Conservation (phyloP, 2,113 vertebrate genomes). For the Mormyrus iriodes region DNA sequence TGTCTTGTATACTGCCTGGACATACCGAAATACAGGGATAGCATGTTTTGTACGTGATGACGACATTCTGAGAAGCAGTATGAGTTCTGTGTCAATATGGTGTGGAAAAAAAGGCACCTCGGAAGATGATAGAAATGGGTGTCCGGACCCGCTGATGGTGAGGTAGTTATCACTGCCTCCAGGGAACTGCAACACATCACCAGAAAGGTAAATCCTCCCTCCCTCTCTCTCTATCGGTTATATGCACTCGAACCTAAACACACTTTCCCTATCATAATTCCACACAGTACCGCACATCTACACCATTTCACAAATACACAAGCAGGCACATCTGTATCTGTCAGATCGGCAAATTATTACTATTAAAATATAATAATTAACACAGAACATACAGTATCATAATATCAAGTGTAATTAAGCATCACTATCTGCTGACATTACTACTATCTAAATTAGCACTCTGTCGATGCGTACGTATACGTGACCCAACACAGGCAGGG, state of each 20-base stretch:
- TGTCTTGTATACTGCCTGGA: not conserved
- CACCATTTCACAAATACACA: conserved; percentile 4
- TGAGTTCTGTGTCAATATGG: not conserved
- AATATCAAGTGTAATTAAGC: not conserved
- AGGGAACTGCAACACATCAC: conserved; percentile 67
- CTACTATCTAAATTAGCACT: not conserved
- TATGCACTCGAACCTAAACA: not conserved
- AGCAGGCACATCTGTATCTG: not conserved
- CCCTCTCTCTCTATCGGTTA: not conserved
- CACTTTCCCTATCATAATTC: not conserved
- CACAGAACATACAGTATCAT: not conserved
- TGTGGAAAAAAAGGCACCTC: conserved; percentile 60
- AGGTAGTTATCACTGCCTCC: conserved; percentile 82
- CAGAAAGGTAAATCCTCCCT: not conserved
- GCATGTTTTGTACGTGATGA: not conserved
- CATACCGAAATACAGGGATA: not conserved
- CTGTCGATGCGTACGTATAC: not conserved
- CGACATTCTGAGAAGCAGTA: not conserved
- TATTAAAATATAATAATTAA: not conserved
- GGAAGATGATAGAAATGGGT: conserved; percentile 81
- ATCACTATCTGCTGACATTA: not conserved
- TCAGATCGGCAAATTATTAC: not conserved
- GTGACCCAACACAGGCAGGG: not conserved
- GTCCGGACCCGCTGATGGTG: conserved; percentile 72
- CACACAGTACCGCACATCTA: not conserved